Conservation (phyloP, 2,888 invertebrate species). For the Lottia scabra region DNA sequence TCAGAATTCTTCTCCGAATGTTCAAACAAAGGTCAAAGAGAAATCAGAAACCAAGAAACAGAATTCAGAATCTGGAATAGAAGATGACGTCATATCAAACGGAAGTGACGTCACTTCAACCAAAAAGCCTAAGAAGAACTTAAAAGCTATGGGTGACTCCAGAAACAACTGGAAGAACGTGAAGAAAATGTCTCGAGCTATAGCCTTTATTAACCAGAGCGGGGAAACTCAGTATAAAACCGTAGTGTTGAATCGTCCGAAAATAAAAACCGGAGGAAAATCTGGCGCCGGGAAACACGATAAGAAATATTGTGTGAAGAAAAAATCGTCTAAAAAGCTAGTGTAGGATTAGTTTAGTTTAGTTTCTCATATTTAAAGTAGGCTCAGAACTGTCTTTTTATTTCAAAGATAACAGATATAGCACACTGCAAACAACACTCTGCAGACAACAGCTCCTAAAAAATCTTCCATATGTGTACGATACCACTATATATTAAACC, state of each 20-base stretch:
- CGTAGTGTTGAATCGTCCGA: constrained; percentile 22
- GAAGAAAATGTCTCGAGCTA: constrained; percentile 20
- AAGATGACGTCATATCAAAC: neutral
- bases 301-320: neutral
- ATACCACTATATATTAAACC: too few relatives aligned
- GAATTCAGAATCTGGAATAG: constrained; percentile 1
- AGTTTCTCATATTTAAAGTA: too few relatives aligned
- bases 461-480: too few relatives aligned
- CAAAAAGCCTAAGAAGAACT: constrained; percentile 7
- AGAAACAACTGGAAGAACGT: constrained; percentile 23
- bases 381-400: too few relatives aligned
- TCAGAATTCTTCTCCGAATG: neutral
- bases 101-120: neutral
- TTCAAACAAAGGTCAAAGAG: neutral
- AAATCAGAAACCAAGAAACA: neutral
- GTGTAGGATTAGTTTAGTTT: too few relatives aligned
- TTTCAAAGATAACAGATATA: too few relatives aligned
- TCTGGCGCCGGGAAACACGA: neutral
- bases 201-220: constrained; percentile 27
- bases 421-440: too few relatives aligned
- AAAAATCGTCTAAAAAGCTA: neutral
- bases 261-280: neutral
- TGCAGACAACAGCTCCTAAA: too few relatives aligned
- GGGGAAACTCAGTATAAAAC: constrained; percentile 24
- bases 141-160: neutral